Base-by-base conservation (phyloP, 2,888 invertebrate genomes). In the Heliconius hortense region DNA sequence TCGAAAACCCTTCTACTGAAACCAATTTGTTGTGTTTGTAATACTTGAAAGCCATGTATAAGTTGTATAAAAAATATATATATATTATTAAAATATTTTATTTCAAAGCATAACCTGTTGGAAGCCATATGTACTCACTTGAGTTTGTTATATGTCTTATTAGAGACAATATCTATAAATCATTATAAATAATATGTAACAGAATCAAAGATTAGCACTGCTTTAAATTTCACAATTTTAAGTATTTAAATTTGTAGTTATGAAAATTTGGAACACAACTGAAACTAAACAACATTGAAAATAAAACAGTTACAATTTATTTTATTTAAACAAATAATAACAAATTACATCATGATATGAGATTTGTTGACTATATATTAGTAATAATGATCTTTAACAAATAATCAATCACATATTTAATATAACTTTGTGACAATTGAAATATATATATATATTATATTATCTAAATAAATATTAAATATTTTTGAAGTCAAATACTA, bases 1-100 rank as follows among this genome's bases (percentile, higher is more conserved):
- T 97, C 82, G 97, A 96, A 90, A 97, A 96, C 89, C 96, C 96
- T 95, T 97, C 97, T 96, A 75, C 71, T 75, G 67, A 72, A 75
- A 76, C 70, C 70, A 71, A 74, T 71, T 74, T 8, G 31, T 43
- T 39, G 48, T 71, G 64, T 53, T 70, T 59, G 70, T 75, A 73
- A 60, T 39, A 66, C 35, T n/a, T 24, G 28, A 43, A 24, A 18
- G 26, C 43, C n/a, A 59, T 35, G 7, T 56, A 39, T 35, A 26
- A 35, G 56, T 39, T 26, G 11, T 24, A n/a, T 35, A 10, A 64
- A 26, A 24, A 24, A 48, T 21, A n/a, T 15, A 21, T 15, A 21
- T 21, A 31, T 13, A 68, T n/a, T 56, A 35, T 24, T 21, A 69
- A 69, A 56, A 56, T 31, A 69, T n/a, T 31, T 24, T 31, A 69